These are phyloP conservation scores for Urocitellus parryii DNA, from an alignment of 2,113 vertebrate species.

Conservation along the genomic window DNA sequence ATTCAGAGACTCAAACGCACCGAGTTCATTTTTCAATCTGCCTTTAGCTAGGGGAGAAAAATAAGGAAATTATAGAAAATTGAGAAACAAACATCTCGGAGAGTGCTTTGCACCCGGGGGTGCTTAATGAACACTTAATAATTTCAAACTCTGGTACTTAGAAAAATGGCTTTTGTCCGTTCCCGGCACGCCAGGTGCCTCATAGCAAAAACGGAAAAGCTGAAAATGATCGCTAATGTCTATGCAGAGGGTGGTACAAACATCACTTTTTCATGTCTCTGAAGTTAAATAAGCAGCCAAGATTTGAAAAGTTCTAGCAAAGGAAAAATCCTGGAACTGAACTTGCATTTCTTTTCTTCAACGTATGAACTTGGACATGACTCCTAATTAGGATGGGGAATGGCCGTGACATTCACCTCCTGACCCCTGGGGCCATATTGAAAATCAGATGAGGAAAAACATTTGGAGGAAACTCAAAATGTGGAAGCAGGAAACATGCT, in stretches of 20 bases:
- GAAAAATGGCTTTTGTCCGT: slow-evolving; percentile 75
- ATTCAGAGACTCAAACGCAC: slow-evolving; percentile 68
- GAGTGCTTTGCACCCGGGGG: slow-evolving; percentile 73
- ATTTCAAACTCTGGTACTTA: slow-evolving; percentile 71
- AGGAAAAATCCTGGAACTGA: not conserved
- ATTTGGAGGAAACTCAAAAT: not conserved
- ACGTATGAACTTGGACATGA: not conserved
- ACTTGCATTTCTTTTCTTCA: not conserved
- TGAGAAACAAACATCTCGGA: slow-evolving; percentile 77
- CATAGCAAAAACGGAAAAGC: not conserved
- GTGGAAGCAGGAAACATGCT: slow-evolving; percentile 7
- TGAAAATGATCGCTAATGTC: slow-evolving; percentile 52
- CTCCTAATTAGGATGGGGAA: not conserved
- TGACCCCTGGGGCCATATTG: not conserved
- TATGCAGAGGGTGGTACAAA: not conserved
- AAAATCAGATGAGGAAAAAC: not conserved
- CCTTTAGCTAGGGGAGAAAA: slow-evolving; percentile 66
- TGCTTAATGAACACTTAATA: slow-evolving; percentile 79
- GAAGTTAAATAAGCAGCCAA: slow-evolving; percentile 61
- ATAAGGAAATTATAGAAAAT: slow-evolving; percentile 81
- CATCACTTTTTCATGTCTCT: not conserved
- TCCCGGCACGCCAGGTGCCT: slow-evolving; percentile 54
- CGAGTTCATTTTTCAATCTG: slow-evolving; percentile 78
- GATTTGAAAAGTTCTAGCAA: slow-evolving; percentile 10
- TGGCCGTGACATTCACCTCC: not conserved